phyloP scores from a whole-genome alignment of 2,888 invertebrate genomes.

The Apamea crenata region DNA sequence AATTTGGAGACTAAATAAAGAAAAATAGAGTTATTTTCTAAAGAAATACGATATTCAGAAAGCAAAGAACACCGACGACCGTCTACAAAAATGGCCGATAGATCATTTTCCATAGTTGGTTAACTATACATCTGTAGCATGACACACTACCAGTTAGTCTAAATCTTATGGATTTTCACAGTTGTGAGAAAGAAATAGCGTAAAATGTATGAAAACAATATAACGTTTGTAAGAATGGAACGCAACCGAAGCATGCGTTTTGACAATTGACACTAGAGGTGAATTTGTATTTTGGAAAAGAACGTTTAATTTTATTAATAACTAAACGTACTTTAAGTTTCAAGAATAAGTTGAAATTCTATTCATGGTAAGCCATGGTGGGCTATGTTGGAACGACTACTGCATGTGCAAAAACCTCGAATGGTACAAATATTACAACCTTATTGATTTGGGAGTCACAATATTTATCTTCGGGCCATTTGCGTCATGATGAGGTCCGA shows the following conservation, averaged over 20 bases:
- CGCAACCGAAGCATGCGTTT: slow-evolving; percentile 60
- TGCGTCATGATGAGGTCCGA: not conserved
- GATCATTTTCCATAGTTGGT: not conserved
- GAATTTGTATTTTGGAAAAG: slow-evolving; percentile 23
- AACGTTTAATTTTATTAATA: slow-evolving; percentile 19
- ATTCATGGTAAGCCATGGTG: not conserved
- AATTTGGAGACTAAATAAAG: slow-evolving; percentile 17
- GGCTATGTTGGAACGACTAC: not conserved
- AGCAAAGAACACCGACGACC: slow-evolving; percentile 59
- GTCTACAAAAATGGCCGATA: slow-evolving; percentile 65
- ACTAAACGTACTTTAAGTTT: slow-evolving; percentile 17
- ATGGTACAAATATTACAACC: not conserved
- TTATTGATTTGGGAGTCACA: not conserved
- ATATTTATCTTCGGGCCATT: not conserved
- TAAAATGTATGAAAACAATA: not conserved
- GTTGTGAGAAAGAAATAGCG: slow-evolving; percentile 13
- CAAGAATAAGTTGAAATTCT: not conserved
- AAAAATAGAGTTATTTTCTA: slow-evolving; percentile 28
- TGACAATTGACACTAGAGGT: slow-evolving; percentile 64
- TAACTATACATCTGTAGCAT: slow-evolving; percentile 44
- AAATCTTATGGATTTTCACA: not conserved
- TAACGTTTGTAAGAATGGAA: slow-evolving; percentile 27
- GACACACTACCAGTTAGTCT: no score
- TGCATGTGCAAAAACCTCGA: not conserved
- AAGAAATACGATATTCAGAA: slow-evolving; percentile 46